Conservation (phyloP, 2,888 invertebrate genomes). For the Hirtodrosophila duncani region DNA sequence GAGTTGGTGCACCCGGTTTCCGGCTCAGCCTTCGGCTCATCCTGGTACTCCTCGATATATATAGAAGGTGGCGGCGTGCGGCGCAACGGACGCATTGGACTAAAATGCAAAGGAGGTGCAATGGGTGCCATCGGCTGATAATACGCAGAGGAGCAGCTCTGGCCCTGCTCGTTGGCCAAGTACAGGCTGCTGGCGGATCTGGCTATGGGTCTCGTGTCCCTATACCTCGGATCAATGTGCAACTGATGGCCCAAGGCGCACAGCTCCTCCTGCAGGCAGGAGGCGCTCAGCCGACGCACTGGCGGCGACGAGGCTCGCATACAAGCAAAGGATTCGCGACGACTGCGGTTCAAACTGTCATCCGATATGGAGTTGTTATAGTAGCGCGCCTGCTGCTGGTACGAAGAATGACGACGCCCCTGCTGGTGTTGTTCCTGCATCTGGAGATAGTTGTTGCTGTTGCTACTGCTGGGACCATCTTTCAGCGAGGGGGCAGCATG, state of each 20-base stretch:
- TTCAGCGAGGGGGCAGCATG: conserved; percentile 58
- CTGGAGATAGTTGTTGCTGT: conserved; percentile 40
- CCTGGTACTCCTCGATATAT: conserved; percentile 76
- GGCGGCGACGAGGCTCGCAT: conserved; percentile 67
- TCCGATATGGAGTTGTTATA: conserved; percentile 76
- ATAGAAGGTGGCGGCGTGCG: conserved; percentile 76
- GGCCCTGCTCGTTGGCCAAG: conserved; percentile 48
- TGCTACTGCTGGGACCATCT: too few species aligned
- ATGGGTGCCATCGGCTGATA: conserved; percentile 14
- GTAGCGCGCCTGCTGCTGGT: conserved; percentile 52
- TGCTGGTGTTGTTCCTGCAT: conserved; percentile 39
- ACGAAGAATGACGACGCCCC: conserved; percentile 65
- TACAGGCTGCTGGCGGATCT: conserved; percentile 75
- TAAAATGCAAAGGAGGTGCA: conserved; percentile 38
- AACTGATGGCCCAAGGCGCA: conserved; percentile 75
- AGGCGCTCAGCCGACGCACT: conserved; percentile 73
- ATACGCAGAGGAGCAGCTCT: too few species aligned
- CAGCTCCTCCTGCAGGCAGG: conserved; percentile 76
- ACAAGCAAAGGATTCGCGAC: conserved; percentile 67
- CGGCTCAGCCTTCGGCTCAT: conserved; percentile 56
- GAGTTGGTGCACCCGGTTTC: conserved; percentile 47
- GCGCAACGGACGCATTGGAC: conserved; percentile 57
- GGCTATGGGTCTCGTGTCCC: conserved; percentile 77
- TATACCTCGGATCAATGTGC: conserved; percentile 77
- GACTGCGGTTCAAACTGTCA: conserved; percentile 75